A percentile compares a stretch with the other conserved stretches of the same genome.
Conservation (phyloP, 2,888 invertebrate genomes). For the Hypselothyrea guttata region DNA sequence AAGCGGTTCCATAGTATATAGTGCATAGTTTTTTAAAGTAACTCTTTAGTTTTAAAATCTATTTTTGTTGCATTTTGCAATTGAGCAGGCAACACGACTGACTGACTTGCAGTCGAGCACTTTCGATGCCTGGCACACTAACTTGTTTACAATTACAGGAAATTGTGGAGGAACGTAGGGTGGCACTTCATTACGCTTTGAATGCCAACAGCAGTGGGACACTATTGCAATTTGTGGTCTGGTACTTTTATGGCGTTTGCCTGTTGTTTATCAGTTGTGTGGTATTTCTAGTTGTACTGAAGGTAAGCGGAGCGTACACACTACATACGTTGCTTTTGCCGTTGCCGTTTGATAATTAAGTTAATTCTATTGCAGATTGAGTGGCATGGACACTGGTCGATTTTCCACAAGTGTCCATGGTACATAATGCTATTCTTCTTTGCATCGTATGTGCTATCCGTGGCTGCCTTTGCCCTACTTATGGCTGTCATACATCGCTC, state of each 20-base stretch:
- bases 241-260: slow-evolving; percentile 40
- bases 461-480: slow-evolving; percentile 33
- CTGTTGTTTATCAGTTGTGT: slow-evolving; percentile 27
- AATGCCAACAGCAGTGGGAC: slow-evolving; percentile 6
- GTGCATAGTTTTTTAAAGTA: too few species aligned
- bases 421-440: slow-evolving; percentile 38
- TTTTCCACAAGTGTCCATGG: slow-evolving; percentile 36
- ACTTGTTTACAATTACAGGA: slow-evolving; percentile 22
- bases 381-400: slow-evolving; percentile 24
- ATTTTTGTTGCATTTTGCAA: too few species aligned
- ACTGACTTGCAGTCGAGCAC: too few species aligned
- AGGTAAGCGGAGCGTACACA: too few species aligned
- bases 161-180: slow-evolving; percentile 47
- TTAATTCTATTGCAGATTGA: slow-evolving; percentile 39
- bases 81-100: too few species aligned
- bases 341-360: too few species aligned
- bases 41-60: too few species aligned
- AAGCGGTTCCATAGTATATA: too few species aligned
- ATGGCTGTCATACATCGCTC: slow-evolving; percentile 25
- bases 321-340: too few species aligned
- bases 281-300: slow-evolving; percentile 30
- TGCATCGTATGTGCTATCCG: slow-evolving; percentile 33
- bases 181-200: slow-evolving; percentile 22
- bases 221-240: slow-evolving; percentile 33
- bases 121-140: too few species aligned